Evolutionary conservation across 1,140 invertebrate species (phyloP).

Genomic region (Callitettix versicolor): DNA sequence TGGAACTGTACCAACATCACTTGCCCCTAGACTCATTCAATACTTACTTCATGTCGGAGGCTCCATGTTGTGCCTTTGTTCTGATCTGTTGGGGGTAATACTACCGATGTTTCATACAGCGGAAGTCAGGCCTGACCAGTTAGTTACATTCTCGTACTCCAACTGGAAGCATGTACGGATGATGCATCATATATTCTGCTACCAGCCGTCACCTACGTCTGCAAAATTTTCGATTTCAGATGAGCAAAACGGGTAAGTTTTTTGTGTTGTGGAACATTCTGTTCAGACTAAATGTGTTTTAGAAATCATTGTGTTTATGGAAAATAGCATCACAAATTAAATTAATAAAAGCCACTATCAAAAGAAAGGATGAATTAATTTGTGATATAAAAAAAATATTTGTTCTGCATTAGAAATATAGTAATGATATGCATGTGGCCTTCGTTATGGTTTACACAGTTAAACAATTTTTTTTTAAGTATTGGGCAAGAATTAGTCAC

Average conservation of each 20-base stretch:
- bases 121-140: conserved; percentile 68
- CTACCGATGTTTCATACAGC: conserved; percentile 69
- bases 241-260: conserved; percentile 17
- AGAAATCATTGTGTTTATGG: too few relatives aligned
- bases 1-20: conserved; percentile 52
- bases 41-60: conserved; percentile 59
- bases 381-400: too few relatives aligned
- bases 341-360: too few relatives aligned
- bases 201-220: conserved; percentile 68
- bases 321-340: too few relatives aligned
- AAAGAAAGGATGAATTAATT: too few relatives aligned
- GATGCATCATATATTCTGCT: conserved; percentile 79
- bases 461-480: too few relatives aligned
- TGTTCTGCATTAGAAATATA: too few relatives aligned
- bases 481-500: too few relatives aligned
- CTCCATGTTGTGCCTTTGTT: conserved; percentile 68
- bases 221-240: conserved; percentile 62
- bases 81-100: conserved; percentile 65
- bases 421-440: too few relatives aligned
- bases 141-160: conserved; percentile 71
- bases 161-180: conserved; percentile 72
- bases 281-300: too few relatives aligned
- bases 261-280: background rate
- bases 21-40: conserved; percentile 53
- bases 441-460: too few relatives aligned